phyloP scores from a whole-genome alignment of 2,888 invertebrate species.

The Morpho helenor region DNA sequence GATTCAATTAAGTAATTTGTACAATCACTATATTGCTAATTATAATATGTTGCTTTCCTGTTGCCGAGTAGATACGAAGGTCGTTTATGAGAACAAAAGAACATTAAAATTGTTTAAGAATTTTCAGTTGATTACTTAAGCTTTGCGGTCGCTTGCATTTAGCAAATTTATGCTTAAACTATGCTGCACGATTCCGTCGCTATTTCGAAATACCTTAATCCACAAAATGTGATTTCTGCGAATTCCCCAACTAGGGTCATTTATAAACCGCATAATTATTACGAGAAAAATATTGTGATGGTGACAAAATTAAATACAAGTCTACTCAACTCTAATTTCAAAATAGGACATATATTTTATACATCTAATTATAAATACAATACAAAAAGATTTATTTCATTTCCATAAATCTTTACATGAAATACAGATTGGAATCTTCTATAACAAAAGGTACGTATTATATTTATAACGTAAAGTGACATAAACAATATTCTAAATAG shows the following conservation, averaged over 20 bases:
- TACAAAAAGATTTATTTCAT: too few relatives aligned
- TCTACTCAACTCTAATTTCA: neutral
- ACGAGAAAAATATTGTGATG: constrained; percentile 42
- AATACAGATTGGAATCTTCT: too few relatives aligned
- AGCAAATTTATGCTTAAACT: constrained; percentile 32
- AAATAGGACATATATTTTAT: too few relatives aligned
- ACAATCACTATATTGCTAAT: too few relatives aligned
- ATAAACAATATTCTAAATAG: too few relatives aligned
- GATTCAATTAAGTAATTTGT: too few relatives aligned
- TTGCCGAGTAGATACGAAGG: too few relatives aligned
- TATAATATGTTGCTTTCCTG: too few relatives aligned
- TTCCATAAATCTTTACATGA: too few relatives aligned
- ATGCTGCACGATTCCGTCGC: constrained; percentile 52
- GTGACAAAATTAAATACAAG: constrained; percentile 13
- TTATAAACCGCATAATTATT: constrained; percentile 49
- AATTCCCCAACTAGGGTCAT: constrained; percentile 45
- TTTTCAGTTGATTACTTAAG: constrained; percentile 52
- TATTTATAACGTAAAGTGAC: too few relatives aligned
- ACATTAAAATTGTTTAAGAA: constrained; percentile 54
- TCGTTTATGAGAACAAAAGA: constrained; percentile 32
- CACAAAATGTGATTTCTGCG: constrained; percentile 52
- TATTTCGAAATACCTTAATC: constrained; percentile 29
- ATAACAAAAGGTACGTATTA: too few relatives aligned
- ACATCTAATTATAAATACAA: too few relatives aligned
- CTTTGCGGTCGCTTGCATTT: constrained; percentile 47